These are phyloP conservation scores for Orthosia cruda DNA, from an alignment of 2,888 invertebrate genomes.

Conservation along the genomic window DNA sequence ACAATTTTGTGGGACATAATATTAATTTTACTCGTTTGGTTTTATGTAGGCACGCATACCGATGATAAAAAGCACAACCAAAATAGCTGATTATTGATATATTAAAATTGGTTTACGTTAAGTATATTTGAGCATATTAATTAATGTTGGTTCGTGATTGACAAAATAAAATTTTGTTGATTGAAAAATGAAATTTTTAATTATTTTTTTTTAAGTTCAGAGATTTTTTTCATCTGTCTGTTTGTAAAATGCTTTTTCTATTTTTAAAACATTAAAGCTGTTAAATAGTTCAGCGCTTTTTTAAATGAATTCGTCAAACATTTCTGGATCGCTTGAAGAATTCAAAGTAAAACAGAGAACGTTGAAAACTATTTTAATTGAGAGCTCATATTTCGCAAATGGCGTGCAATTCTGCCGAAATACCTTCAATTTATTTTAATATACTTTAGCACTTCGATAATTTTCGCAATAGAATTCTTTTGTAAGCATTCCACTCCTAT, in stretches of 20 bases:
- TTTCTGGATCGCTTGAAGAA: conserved; percentile 22
- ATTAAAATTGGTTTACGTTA: not conserved
- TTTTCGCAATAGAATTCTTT: conserved; percentile 1
- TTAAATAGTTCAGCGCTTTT: not conserved
- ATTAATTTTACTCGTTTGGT: conserved; percentile 1
- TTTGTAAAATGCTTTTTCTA: too few species aligned
- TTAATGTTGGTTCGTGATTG: conserved; percentile 1
- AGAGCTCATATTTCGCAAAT: conserved; percentile 49
- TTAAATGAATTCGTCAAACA: conserved; percentile 40
- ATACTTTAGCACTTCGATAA: conserved; percentile 30
- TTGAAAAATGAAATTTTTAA: too few species aligned
- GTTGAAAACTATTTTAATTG: conserved; percentile 62
- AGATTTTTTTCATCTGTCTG: not conserved
- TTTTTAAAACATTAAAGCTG: not conserved
- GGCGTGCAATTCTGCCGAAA: conserved; percentile 40
- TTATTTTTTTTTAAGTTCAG: not conserved
- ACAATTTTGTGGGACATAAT: conserved; percentile 13
- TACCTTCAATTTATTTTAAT: conserved; percentile 11
- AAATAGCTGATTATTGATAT: conserved; percentile 8
- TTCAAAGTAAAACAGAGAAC: conserved; percentile 29
- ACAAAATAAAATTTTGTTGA: not conserved
- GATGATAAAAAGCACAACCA: conserved; percentile 1
- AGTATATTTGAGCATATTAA: not conserved
- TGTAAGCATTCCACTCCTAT: not conserved
- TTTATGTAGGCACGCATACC: not conserved